Evolutionary conservation across 2,113 vertebrate species (phyloP).

Genomic region (Oreochromis aureus): DNA sequence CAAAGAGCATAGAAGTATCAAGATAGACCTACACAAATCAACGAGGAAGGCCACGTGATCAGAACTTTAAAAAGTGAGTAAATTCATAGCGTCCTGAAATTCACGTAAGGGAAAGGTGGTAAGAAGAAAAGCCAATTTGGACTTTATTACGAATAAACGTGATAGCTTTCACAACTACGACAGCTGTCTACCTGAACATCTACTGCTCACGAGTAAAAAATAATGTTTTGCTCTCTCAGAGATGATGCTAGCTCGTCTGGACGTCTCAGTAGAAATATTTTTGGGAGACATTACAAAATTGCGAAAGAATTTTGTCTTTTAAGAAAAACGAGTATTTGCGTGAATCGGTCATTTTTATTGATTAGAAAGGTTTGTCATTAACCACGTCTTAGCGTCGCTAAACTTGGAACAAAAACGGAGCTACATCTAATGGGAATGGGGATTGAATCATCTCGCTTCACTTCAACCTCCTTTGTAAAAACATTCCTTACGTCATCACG

Average conservation of each 20-base stretch:
- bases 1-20: background rate
- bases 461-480: background rate
- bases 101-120: background rate
- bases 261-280: background rate
- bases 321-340: background rate
- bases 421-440: background rate
- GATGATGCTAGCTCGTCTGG: background rate
- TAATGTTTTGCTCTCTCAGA: background rate
- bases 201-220: background rate
- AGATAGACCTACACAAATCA: accelerated
- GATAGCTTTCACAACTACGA: background rate
- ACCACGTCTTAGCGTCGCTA: background rate
- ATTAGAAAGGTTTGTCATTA: background rate
- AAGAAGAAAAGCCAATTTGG: background rate
- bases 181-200: background rate
- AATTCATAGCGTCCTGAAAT: background rate
- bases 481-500: slow-evolving; percentile 26
- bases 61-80: background rate
- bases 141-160: background rate
- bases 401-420: background rate
- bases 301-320: background rate
- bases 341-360: background rate
- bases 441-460: background rate
- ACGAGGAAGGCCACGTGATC: background rate
- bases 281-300: background rate